Conservation (phyloP, 2,797 vertebrate species). For the Natrix natrix region DNA sequence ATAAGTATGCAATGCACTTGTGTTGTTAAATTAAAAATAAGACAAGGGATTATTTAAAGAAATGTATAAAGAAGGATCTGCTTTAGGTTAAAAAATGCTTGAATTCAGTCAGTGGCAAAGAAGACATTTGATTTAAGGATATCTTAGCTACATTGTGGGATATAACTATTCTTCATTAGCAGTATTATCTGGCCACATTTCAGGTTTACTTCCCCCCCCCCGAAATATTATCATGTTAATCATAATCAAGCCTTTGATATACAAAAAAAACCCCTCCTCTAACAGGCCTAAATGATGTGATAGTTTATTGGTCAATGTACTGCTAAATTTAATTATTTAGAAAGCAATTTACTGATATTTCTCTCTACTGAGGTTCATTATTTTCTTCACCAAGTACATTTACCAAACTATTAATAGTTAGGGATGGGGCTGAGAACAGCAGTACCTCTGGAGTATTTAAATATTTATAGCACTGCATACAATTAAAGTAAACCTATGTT, state of each 20-base stretch:
- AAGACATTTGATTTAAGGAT: not conserved
- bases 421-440: constrained; percentile 46
- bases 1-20: not conserved
- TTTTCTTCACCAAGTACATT: constrained; percentile 36
- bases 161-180: not conserved
- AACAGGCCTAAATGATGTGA: constrained; percentile 39
- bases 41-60: not conserved
- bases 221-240: constrained; percentile 7
- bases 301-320: constrained; percentile 39
- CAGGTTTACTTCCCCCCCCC: not conserved
- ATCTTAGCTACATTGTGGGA: not conserved
- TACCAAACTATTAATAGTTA: constrained; percentile 44
- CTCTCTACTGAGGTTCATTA: constrained; percentile 20
- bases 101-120: not conserved
- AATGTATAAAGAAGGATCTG: not conserved
- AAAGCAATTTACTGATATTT: constrained; percentile 31
- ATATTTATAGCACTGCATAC: constrained; percentile 76
- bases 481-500: constrained; percentile 76
- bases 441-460: constrained; percentile 68
- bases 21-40: not conserved
- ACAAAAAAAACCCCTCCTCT: constrained; percentile 46
- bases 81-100: not conserved
- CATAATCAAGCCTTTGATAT: constrained; percentile 42
- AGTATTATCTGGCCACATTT: not conserved
- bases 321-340: constrained; percentile 35